Evolutionary conservation across 2,797 vertebrate species (phyloP), one percentile per base, ranked within the genome.

Genomic region (Gadopsis bispinosus): DNA sequence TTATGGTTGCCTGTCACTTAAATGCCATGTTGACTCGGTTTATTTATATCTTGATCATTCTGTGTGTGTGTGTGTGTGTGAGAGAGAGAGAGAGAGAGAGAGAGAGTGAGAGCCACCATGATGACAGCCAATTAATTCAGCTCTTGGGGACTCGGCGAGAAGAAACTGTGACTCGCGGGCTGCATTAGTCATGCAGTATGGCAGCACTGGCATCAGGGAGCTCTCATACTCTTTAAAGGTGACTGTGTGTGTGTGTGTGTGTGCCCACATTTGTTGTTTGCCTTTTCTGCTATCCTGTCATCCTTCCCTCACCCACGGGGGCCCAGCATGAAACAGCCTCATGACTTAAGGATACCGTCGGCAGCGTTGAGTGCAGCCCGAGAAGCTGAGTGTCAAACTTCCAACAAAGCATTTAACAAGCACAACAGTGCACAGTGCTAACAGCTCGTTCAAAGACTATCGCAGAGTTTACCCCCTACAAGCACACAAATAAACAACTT

Each of bases 91-190:
- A 37, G 35, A 37, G 35, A 37, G 35, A 37, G 35, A 39, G 37
- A 39, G 59, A 72, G 85, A 88, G 79, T 69, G 85, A 91, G 74
- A 69, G 87, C 80, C 69, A 83, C 75, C 83, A 80, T 89, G 84
- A 93, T 93, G 93, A 93, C 92, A 94, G 90, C 92, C 93, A 94
- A 95, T 95, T 95, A 94, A 94, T 94, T 94, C 90, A 89, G 88
- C 87, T 92, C 86, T 90, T 69, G 87, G 92, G 87, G 87, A 92
- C 86, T 82, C 59, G 66, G 83, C 31, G 83, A 89, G 84, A 85
- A 91, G 86, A 91, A 89, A 92, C 87, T 84, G 91, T 91, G 92
- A 91, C 90, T 93, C 50, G 81, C 83, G 60, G 87, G 85, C 88
- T 88, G 87, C 83, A 93, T 94, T 94, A 94, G 93, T 94, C 93